phyloP scores from a whole-genome alignment of 2,797 vertebrate species.

The Hipposideros larvatus region DNA sequence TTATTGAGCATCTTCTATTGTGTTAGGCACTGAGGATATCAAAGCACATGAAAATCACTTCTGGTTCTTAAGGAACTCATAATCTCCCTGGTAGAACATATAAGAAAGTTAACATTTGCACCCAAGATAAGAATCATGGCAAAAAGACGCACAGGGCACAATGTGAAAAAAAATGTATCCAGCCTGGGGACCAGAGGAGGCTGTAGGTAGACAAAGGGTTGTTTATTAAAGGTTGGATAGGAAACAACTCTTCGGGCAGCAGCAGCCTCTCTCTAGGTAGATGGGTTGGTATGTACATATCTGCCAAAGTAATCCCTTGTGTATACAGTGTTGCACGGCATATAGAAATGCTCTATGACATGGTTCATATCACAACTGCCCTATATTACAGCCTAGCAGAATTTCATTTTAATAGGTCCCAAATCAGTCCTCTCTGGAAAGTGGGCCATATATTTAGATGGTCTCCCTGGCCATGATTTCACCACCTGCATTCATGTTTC shows the following conservation, averaged over 20 bases:
- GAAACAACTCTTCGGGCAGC: not conserved
- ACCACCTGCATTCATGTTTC: constrained; percentile 47
- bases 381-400: not conserved
- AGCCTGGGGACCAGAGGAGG: not conserved
- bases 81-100: not conserved
- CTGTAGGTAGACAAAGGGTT: not conserved
- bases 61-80: not conserved
- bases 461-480: constrained; percentile 10
- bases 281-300: not conserved
- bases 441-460: constrained; percentile 39
- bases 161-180: not conserved
- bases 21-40: not conserved
- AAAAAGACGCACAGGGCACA: not conserved
- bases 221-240: not conserved
- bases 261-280: not conserved
- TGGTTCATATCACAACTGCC: not conserved
- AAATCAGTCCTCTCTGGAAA: constrained; percentile 52
- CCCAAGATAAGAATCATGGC: not conserved
- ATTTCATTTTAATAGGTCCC: constrained; percentile 53
- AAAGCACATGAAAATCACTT: constrained; percentile 26
- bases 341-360: not conserved
- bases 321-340: too few relatives aligned
- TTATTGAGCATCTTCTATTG: not conserved
- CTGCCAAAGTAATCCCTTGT: not conserved
- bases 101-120: not conserved